phyloP scores from a whole-genome alignment of 1,140 invertebrate genomes.

The Zaprionus gabonicus region DNA sequence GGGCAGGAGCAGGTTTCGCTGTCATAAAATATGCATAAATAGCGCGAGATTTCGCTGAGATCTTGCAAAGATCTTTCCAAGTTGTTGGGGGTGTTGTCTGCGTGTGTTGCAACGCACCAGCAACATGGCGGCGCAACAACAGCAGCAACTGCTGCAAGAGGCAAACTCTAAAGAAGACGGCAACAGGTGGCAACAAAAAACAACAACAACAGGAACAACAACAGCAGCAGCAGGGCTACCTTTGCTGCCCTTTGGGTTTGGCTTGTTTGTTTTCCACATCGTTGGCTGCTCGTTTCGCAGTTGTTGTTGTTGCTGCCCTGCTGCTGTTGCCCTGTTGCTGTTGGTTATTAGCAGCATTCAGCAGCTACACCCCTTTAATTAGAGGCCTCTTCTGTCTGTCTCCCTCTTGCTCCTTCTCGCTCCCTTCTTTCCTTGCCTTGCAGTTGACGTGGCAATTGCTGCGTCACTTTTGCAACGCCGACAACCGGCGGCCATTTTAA shows the following conservation, averaged over 20 bases:
- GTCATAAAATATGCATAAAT: slow-evolving; percentile 10
- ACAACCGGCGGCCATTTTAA: slow-evolving; percentile 5
- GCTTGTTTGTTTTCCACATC: slow-evolving; percentile 9
- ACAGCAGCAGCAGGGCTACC: slow-evolving; percentile 11
- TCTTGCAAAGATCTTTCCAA: not conserved
- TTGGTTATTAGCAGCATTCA: slow-evolving; percentile 11
- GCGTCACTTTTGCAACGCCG: not conserved
- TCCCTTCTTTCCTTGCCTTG: not conserved
- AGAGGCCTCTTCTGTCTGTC: not conserved
- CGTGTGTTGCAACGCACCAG: slow-evolving; percentile 8
- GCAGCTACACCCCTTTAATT: slow-evolving; percentile 10
- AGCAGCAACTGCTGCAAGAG: slow-evolving; percentile 5
- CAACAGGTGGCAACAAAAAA: slow-evolving; percentile 30
- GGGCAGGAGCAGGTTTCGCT: not conserved
- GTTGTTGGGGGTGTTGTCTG: slow-evolving; percentile 10
- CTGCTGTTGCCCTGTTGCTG: slow-evolving; percentile 38
- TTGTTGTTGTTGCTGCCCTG: slow-evolving; percentile 20
- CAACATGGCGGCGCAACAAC: not conserved
- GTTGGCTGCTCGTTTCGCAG: slow-evolving; percentile 7
- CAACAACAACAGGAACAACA: slow-evolving; percentile 18
- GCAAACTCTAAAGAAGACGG: slow-evolving; percentile 1
- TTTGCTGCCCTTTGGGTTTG: slow-evolving; percentile 4
- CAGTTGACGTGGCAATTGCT: slow-evolving; percentile 8
- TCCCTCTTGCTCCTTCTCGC: not conserved
- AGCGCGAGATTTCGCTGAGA: slow-evolving; percentile 9